Evolutionary conservation across 2,888 invertebrate species (phyloP).

Genomic region (Lissocephala sabroskyi): DNA sequence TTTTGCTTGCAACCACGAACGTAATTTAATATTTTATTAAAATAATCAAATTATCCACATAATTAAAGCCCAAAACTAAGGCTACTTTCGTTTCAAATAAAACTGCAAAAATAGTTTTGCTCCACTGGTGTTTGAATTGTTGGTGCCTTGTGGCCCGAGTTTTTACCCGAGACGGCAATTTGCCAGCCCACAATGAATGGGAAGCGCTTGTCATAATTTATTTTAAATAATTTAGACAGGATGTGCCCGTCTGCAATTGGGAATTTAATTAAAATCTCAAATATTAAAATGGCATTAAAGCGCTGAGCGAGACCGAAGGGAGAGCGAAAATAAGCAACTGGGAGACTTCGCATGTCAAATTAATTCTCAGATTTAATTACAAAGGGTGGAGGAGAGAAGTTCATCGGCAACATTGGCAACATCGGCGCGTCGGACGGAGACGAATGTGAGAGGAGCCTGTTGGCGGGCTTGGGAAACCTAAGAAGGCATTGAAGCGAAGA

Average conservation of each 20-base stretch:
- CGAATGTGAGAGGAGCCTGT: not conserved
- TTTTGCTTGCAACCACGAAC: too few species aligned
- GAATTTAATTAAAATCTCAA: conserved; percentile 55
- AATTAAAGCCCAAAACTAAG: too few species aligned
- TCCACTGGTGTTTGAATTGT: too few species aligned
- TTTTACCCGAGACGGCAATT: too few species aligned
- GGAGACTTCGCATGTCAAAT: conserved; percentile 44
- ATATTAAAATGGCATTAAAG: conserved; percentile 54
- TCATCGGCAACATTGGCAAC: not conserved
- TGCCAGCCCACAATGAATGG: too few species aligned
- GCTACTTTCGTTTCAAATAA: too few species aligned
- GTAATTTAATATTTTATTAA: too few species aligned
- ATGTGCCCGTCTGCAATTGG: conserved; percentile 34
- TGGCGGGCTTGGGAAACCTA: too few species aligned
- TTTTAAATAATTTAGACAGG: conserved; percentile 39
- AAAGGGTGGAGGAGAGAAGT: conserved; percentile 5
- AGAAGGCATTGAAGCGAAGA: not conserved
- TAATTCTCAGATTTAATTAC: conserved; percentile 54
- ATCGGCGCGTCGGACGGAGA: not conserved
- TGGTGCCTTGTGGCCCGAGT: too few species aligned
- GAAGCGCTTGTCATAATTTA: conserved; percentile 35
- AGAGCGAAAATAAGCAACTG: conserved; percentile 11
- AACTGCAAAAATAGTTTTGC: too few species aligned
- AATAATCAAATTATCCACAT: too few species aligned
- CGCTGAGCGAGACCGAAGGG: conserved; percentile 23